These are phyloP conservation scores for Gymnarchus niloticus DNA, from an alignment of 2,113 vertebrate genomes.

Conservation along the genomic window DNA sequence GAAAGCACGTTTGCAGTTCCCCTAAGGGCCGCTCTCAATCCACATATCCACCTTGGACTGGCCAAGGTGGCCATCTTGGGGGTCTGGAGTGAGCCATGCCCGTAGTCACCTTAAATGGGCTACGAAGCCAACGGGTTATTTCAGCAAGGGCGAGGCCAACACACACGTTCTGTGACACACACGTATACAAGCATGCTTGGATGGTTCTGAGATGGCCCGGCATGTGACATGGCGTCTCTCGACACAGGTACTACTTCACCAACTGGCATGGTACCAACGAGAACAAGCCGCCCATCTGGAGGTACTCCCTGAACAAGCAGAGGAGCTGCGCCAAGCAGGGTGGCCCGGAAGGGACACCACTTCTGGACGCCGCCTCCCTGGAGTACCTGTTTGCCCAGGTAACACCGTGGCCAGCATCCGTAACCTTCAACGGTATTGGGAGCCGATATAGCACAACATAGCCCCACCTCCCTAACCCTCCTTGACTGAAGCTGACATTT, in stretches of 20 bases:
- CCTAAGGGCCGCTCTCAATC: too few relatives aligned
- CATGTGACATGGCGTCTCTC: neutral
- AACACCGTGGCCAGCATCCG: neutral
- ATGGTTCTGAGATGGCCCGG: neutral
- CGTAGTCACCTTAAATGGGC: too few relatives aligned
- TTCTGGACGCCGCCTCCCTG: conserved; percentile 79
- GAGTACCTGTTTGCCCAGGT: conserved; percentile 95
- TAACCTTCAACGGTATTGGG: neutral
- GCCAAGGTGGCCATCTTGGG: too few relatives aligned
- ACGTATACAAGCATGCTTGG: neutral
- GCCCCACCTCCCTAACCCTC: neutral
- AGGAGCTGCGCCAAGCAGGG: conserved; percentile 44
- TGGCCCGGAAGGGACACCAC: conserved; percentile 73
- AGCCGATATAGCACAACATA: neutral
- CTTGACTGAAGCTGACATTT: neutral
- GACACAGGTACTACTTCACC: conserved; percentile 82
- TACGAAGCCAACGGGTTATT: too few relatives aligned
- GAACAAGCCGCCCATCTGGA: conserved; percentile 80
- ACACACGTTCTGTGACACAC: neutral
- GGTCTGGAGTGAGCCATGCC: too few relatives aligned
- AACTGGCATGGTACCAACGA: conserved; percentile 96
- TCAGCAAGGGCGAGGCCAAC: too few relatives aligned
- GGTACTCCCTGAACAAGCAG: conserved; percentile 79
- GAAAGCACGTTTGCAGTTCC: too few relatives aligned
- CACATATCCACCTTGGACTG: too few relatives aligned